Percentiles rank a stretch among this genome's conserved stretches.
Evolutionary conservation across 2,797 vertebrate species (phyloP).

Genomic region (Philypnodon macrostomus): DNA sequence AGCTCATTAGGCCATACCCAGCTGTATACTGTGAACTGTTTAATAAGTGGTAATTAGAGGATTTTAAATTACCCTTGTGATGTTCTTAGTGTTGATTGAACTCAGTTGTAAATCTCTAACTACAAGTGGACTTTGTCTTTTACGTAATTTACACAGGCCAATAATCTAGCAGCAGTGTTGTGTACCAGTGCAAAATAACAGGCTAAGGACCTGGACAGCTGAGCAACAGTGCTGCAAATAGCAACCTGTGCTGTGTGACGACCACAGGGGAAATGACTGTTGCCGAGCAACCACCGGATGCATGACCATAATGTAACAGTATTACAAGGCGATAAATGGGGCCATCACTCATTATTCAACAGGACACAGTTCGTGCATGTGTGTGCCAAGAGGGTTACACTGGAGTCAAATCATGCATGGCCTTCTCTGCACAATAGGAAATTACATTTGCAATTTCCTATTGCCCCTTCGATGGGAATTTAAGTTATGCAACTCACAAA

Average conservation of each 20-base stretch:
- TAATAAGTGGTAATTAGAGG: constrained; percentile 21
- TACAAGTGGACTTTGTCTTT: constrained; percentile 25
- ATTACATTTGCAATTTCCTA: constrained; percentile 51
- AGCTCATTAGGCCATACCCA: background rate
- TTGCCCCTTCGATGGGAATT: constrained; percentile 35
- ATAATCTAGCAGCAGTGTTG: constrained; percentile 27
- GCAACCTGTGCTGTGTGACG: constrained; percentile 66
- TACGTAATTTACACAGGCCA: constrained; percentile 21
- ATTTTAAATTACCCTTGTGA: constrained; percentile 54
- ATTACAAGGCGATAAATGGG: constrained; percentile 48
- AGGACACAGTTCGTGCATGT: constrained; percentile 4
- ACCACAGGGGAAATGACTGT: constrained; percentile 56
- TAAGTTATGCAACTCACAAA: constrained; percentile 37
- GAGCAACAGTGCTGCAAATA: constrained; percentile 64
- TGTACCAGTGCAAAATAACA: constrained; percentile 39
- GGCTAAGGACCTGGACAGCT: constrained; percentile 38
- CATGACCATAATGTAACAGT: constrained; percentile 41
- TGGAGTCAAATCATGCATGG: background rate
- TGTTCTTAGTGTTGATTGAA: constrained; percentile 1
- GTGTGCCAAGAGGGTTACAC: constrained; percentile 11
- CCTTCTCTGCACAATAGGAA: constrained; percentile 26
- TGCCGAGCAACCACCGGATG: constrained; percentile 67
- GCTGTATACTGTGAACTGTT: background rate
- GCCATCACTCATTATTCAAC: constrained; percentile 17
- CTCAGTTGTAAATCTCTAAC: constrained; percentile 16